Base-by-base conservation (phyloP, 1,140 invertebrate genomes). In the Meloidogyne exigua region DNA sequence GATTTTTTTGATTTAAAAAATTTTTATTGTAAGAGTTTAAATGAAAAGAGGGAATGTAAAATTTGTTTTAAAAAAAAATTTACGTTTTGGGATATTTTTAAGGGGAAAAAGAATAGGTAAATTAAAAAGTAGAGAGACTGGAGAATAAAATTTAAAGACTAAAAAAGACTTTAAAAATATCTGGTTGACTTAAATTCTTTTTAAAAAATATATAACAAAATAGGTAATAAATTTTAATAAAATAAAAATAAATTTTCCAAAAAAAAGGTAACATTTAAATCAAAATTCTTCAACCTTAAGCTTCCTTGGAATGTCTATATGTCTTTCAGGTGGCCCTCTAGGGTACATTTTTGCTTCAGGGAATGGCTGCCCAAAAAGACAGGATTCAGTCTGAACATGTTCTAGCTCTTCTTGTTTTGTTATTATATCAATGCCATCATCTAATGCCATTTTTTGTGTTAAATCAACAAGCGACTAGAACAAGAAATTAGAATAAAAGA, bases 401-500 rank as follows among this genome's bases (percentile, higher is more conserved):
- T 81, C 72, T 28, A 74, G 49, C 23, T 80, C 79, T 7, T 76
- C 75, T 15, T 72, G 36, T 42, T 75, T 78, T n/a, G 73, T 49
- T 39, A 77, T 44, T 13, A 86, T 72, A 23, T 28, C 10, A 63
- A 70, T 65, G 21, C 82, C 85, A 23, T 86, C 80, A 23, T 77
- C 44, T 1, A 79, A 12, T 21, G 80, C 78, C 76, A 85, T 80
- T 68, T 81, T 78, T 71, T 85, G 84, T 13, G 84, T 76, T n/a
- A 85, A 73, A 23, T 79, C 69, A 2, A 86, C 84, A 10, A 85
- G 62, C 23, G 76, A 81, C 84, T 84, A 26, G 28, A 85, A 77
- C 80, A 63, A 13, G 23, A n/a, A 21, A 36, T 28, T 11, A n/a
- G 32, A 9, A 80, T 15, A 63, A 64, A 7, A n/a, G 10, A 42